A percentile compares a stretch with the other conserved stretches of the same genome.
Evolutionary conservation across 2,113 vertebrate genomes (phyloP).

Genomic region (Phylloscopus trochiloides): DNA sequence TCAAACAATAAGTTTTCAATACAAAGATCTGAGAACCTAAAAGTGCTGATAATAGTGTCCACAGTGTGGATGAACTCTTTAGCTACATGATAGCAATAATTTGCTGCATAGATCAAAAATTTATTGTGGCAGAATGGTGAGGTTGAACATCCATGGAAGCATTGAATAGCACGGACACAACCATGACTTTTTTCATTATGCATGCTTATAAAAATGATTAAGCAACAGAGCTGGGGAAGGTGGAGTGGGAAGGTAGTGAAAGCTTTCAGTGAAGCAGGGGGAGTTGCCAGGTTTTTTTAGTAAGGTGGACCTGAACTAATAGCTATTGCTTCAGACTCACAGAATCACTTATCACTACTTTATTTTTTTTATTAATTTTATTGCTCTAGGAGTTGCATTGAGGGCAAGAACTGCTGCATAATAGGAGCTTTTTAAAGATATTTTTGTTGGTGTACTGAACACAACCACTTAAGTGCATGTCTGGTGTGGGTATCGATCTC

Average conservation of each 20-base stretch:
- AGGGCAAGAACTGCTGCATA: not conserved
- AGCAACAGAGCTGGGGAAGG: not conserved
- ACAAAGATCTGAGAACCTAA: not conserved
- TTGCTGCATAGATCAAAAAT: not conserved
- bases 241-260: not conserved
- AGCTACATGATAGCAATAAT: not conserved
- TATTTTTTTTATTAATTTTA: constrained; percentile 5
- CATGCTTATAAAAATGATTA: not conserved
- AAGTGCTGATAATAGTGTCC: not conserved
- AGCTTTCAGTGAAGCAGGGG: not conserved
- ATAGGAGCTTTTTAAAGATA: not conserved
- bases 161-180: not conserved
- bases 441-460: not conserved
- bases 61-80: not conserved
- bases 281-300: not conserved
- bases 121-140: not conserved
- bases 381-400: not conserved
- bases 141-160: not conserved
- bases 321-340: not conserved
- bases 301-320: not conserved
- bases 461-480: not conserved
- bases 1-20: not conserved
- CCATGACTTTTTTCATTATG: not conserved
- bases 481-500: not conserved
- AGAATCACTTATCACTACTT: not conserved